A percentile compares a stretch with the other conserved stretches of the same genome.
phyloP scores from a whole-genome alignment of 2,888 invertebrate species.

The Cordilura impudica region DNA sequence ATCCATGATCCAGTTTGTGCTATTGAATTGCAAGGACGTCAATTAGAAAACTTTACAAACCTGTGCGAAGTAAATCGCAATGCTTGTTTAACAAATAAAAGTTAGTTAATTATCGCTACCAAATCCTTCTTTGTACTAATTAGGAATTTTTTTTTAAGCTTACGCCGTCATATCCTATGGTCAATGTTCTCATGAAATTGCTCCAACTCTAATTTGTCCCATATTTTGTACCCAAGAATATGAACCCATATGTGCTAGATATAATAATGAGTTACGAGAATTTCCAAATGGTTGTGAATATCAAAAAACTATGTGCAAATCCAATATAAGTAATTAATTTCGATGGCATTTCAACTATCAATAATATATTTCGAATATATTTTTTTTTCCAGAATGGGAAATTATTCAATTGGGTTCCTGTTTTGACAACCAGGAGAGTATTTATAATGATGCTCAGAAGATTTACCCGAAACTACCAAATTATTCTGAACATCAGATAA shows the following conservation, averaged over 20 bases:
- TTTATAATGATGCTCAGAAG: no score
- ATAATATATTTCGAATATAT: no score
- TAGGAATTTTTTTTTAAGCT: not conserved
- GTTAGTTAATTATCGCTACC: conserved; percentile 40
- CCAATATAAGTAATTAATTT: conserved; percentile 9
- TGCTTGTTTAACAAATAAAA: conserved; percentile 48
- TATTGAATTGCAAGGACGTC: not conserved
- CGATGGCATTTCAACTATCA: no score
- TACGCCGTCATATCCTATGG: not conserved
- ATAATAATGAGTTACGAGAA: conserved; percentile 6
- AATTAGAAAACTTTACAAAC: conserved; percentile 18
- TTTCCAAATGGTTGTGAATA: conserved; percentile 51
- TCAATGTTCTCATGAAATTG: not conserved
- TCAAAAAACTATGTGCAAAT: not conserved
- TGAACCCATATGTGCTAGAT: conserved; percentile 47
- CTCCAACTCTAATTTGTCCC: not conserved
- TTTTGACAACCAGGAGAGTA: no score
- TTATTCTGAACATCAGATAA: no score
- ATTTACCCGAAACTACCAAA: no score
- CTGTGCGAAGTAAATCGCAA: conserved; percentile 38
- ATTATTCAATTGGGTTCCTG: no score
- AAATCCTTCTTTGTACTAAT: not conserved
- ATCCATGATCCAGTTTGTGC: conserved; percentile 57
- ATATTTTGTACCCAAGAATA: conserved; percentile 18
- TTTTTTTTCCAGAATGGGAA: not conserved